Base-by-base conservation (phyloP, 2,113 vertebrate species). In the Cricetomys ansorgei region DNA sequence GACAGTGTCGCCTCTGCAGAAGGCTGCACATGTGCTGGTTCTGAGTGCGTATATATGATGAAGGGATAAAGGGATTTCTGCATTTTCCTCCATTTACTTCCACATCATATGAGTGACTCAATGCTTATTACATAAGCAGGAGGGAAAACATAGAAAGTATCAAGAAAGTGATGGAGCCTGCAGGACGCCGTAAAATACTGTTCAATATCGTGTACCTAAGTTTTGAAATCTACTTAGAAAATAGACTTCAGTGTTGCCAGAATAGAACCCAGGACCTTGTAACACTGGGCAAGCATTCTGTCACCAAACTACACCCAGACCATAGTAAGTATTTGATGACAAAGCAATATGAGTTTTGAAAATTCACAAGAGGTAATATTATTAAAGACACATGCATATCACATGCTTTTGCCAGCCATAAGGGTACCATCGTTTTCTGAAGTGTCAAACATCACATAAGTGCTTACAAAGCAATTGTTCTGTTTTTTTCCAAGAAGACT, bases 161-260 rank as follows among this genome's bases (percentile, higher is more conserved):
- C 48, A 53, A 76, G 62, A 89, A 92, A 94, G 59, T 15, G 69
- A 92, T 76, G 34, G n/a, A 31, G 67, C 17, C 29, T 62, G 57
- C 6, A 19, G 53, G n/a, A 65, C 43, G 67, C 91, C 75, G 70
- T 57, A 45, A 80, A 84, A 85, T 4, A 25, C 43, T 27, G 2
- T 73, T 95, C 43, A 40, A 31, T 59, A 27, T n/a, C 43, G 0
- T 80, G 50, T 23, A 4, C 6, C 8, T 31, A 15, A 59, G 55
- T 95, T 92, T 92, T 92, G 57, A 97, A 95, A 73, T 79, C 65
- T 37, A 79, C 34, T 48, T 67, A 77, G 40, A 40, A 25, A 15
- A 23, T 34, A 62, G 17, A 17, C 34, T n/a, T 57, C 73, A 19
- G 65, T 29, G 50, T 12, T 55, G 23, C 50, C 86, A 45, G 29